Conservation (phyloP, 2,888 invertebrate species). For the Drosophila incognita region DNA sequence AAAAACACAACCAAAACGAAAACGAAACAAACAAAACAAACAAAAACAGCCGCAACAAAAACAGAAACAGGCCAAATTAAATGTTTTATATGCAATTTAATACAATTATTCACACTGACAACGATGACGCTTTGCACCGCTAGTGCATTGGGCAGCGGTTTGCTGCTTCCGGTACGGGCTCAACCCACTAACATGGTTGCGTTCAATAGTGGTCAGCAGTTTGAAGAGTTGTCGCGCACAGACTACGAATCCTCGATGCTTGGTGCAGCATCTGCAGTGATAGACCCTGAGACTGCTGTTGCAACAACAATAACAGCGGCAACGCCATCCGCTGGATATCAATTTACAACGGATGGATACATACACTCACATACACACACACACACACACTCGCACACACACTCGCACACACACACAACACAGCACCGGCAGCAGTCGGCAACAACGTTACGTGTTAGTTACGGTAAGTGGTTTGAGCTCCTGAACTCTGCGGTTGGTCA, state of each 20-base stretch:
- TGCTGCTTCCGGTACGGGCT: slow-evolving; percentile 34
- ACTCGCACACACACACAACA: slow-evolving; percentile 2
- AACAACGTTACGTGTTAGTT: slow-evolving; percentile 51
- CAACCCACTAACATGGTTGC: slow-evolving; percentile 17
- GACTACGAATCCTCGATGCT: slow-evolving; percentile 30
- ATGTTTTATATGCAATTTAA: slow-evolving; percentile 55
- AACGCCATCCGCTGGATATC: slow-evolving; percentile 34
- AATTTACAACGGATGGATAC: slow-evolving; percentile 39
- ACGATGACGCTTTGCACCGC: slow-evolving; percentile 55
- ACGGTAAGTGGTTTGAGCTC: slow-evolving; percentile 47
- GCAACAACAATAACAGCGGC: slow-evolving; percentile 8
- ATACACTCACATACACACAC: slow-evolving; percentile 9
- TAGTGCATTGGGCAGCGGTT: slow-evolving; percentile 39
- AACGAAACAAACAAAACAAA: slow-evolving; percentile 20
- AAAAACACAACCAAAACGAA: slow-evolving; percentile 17
- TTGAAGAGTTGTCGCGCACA: slow-evolving; percentile 24
- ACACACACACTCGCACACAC: slow-evolving; percentile 2
- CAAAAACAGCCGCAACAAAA: slow-evolving; percentile 33
- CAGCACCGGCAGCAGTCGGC: slow-evolving; percentile 31
- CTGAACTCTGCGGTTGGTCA: slow-evolving; percentile 41
- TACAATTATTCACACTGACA: slow-evolving; percentile 63
- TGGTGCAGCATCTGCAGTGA: slow-evolving; percentile 26
- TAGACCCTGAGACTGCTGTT: slow-evolving; percentile 11
- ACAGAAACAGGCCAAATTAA: slow-evolving; percentile 41
- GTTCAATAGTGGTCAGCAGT: slow-evolving; percentile 33